A percentile compares a stretch with the other conserved stretches of the same genome.
Evolutionary conservation across 2,888 invertebrate species (phyloP).

Genomic region (Nemapogon koenigi): DNA sequence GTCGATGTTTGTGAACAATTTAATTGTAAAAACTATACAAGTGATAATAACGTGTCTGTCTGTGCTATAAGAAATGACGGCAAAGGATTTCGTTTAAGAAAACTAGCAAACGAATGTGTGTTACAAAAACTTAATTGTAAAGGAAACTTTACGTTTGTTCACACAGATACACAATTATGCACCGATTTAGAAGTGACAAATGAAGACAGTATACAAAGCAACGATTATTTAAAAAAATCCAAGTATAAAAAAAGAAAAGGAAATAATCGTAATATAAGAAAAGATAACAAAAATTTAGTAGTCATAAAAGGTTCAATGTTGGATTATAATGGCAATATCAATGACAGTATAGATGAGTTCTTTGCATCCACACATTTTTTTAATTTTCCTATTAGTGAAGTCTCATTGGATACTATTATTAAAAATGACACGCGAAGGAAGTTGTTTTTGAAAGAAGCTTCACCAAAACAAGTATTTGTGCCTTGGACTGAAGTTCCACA

Average conservation of each 20-base stretch:
- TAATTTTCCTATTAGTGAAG: conserved; percentile 32
- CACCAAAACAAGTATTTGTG: conserved; percentile 32
- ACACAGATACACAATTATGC: too few species aligned
- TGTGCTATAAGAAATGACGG: conserved; percentile 35
- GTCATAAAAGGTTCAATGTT: conserved; percentile 30
- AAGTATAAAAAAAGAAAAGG: neutral
- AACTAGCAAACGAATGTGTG: conserved; percentile 33
- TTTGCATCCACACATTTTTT: conserved; percentile 40
- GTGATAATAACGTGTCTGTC: conserved; percentile 16
- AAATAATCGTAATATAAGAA: conserved; percentile 13
- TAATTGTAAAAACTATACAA: too few species aligned
- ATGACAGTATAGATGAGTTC: conserved; percentile 37
- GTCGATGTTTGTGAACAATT: too few species aligned
- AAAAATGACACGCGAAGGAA: conserved; percentile 27
- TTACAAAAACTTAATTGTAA: conserved; percentile 33
- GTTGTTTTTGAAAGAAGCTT: conserved; percentile 26
- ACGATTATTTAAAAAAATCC: conserved; percentile 13
- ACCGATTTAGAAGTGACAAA: too few species aligned
- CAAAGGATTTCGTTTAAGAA: conserved; percentile 30
- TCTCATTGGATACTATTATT: conserved; percentile 15
- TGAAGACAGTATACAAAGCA: conserved; percentile 30
- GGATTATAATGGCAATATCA: conserved; percentile 26
- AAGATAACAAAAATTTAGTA: conserved; percentile 21
- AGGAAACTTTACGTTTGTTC: conserved; percentile 22
- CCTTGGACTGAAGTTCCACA: conserved; percentile 33